These are phyloP conservation scores for Coptodon rendalli DNA, from an alignment of 2,113 vertebrate species.

Conservation along the genomic window DNA sequence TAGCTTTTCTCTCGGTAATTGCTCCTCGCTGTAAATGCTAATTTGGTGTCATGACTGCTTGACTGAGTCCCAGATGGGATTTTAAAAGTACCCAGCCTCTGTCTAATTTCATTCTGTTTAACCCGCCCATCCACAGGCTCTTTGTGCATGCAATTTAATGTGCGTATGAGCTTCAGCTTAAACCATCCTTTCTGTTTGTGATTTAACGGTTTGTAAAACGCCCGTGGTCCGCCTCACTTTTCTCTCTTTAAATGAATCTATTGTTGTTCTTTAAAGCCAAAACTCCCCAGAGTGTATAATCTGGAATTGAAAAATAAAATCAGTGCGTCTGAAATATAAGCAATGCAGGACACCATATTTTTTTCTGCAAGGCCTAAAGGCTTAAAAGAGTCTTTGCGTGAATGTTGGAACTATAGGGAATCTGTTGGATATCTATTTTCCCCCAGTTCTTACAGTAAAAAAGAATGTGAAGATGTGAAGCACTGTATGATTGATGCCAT, in stretches of 20 bases:
- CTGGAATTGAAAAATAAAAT: background rate
- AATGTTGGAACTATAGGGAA: background rate
- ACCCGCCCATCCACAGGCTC: conserved; percentile 31
- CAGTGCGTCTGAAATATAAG: background rate
- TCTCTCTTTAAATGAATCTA: conserved; percentile 8
- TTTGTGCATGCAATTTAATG: background rate
- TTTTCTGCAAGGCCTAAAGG: background rate
- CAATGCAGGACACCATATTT: background rate
- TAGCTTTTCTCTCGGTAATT: conserved; percentile 62
- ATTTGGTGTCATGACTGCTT: conserved; percentile 68
- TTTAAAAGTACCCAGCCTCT: conserved; percentile 57
- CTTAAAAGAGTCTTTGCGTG: background rate
- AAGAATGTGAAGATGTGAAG: background rate
- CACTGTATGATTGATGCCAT: conserved; percentile 21
- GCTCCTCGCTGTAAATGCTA: conserved; percentile 62
- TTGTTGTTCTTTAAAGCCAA: background rate
- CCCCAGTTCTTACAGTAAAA: background rate
- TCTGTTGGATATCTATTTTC: background rate
- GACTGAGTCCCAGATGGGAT: conserved; percentile 61
- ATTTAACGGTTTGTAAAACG: conserved; percentile 40
- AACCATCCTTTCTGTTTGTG: conserved; percentile 24
- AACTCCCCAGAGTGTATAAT: background rate
- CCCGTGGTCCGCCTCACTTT: background rate
- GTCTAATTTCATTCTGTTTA: conserved; percentile 64
- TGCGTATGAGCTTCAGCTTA: background rate